A percentile compares a stretch with the other conserved stretches of the same genome.
These are phyloP conservation scores for Lordiphosa collinella DNA, from an alignment of 1,140 invertebrate species.

Conservation along the genomic window DNA sequence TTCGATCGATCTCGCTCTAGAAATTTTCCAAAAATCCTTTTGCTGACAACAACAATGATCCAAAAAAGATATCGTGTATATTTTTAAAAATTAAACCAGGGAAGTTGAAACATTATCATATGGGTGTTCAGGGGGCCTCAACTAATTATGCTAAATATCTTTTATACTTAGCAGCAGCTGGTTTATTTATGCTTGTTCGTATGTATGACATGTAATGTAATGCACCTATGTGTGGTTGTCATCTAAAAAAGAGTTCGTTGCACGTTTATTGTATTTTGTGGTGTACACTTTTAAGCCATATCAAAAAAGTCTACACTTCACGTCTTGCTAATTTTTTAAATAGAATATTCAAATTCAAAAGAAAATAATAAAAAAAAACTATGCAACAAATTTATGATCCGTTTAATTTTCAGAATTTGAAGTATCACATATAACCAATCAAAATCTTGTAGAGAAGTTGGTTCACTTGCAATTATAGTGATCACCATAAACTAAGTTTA, in stretches of 20 bases:
- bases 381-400: constrained; percentile 2
- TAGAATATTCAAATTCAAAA: too few species aligned
- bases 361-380: too few species aligned
- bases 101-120: constrained; percentile 2
- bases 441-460: too few species aligned
- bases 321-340: too few species aligned
- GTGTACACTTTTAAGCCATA: constrained; percentile 13
- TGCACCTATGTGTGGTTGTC: constrained; percentile 50
- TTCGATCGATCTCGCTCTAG: constrained; percentile 33
- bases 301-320: not conserved
- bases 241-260: constrained; percentile 64
- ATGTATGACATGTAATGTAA: constrained; percentile 26
- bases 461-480: too few species aligned
- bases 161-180: constrained; percentile 7
- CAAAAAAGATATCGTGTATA: constrained; percentile 41
- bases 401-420: constrained; percentile 1
- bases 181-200: constrained; percentile 4
- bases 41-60: constrained; percentile 62
- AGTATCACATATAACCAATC: not conserved
- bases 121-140: constrained; percentile 3
- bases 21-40: constrained; percentile 43
- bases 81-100: not conserved
- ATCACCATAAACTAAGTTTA: too few species aligned
- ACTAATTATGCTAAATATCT: constrained; percentile 23
- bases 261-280: constrained; percentile 71